Percentiles rank a stretch among this genome's conserved stretches.
Conservation (phyloP, 2,888 invertebrate species). For the Synergus itoensis region DNA sequence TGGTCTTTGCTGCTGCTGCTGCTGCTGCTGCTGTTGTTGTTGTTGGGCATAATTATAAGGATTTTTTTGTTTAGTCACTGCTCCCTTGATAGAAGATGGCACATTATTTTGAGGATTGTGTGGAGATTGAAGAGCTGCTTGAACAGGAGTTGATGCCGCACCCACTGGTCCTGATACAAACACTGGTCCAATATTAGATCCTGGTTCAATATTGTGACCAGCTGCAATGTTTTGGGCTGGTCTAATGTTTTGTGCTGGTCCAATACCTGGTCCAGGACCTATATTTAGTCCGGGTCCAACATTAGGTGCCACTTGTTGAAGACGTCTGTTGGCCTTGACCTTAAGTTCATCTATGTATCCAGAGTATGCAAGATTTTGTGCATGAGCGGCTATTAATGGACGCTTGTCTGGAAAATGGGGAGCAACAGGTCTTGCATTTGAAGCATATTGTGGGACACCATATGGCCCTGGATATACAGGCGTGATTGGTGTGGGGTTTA, state of each 20-base stretch:
- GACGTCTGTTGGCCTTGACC: constrained; percentile 54
- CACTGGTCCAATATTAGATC: constrained; percentile 21
- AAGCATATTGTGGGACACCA: constrained; percentile 60
- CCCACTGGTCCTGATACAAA: not conserved
- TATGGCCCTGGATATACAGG: constrained; percentile 55
- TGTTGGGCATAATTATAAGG: constrained; percentile 19
- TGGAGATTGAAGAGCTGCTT: not conserved
- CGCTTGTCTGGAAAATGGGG: constrained; percentile 61
- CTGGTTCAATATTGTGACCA: not conserved
- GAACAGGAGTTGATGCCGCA: not conserved
- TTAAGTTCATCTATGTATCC: constrained; percentile 67
- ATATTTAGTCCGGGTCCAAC: not conserved
- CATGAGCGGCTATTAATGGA: constrained; percentile 49
- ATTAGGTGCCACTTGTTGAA: constrained; percentile 30
- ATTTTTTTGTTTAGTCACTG: constrained; percentile 36
- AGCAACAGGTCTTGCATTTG: constrained; percentile 59
- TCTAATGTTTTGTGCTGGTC: not conserved
- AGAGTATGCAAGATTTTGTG: constrained; percentile 71
- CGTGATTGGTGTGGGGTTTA: constrained; percentile 48
- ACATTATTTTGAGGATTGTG: constrained; percentile 46
- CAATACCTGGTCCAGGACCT: constrained; percentile 14
- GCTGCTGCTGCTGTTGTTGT: constrained; percentile 48
- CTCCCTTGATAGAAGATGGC: constrained; percentile 11
- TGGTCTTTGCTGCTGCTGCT: constrained; percentile 31
- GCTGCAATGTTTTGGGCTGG: too few species aligned